These are phyloP conservation scores for Hirudinaria manillensis DNA, from an alignment of 2,888 invertebrate species.

Conservation along the genomic window DNA sequence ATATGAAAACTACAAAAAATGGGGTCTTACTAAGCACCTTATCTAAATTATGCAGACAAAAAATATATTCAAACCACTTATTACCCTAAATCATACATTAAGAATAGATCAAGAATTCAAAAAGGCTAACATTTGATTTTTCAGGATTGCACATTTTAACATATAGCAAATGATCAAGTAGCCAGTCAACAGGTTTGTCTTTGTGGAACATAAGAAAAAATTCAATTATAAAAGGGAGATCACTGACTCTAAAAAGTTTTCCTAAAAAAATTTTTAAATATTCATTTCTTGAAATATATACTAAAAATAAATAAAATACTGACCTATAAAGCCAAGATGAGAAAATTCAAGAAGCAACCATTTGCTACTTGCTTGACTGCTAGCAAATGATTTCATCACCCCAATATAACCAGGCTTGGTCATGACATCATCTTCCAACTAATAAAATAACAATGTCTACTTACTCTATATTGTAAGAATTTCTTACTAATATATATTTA, in stretches of 20 bases:
- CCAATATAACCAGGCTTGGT: constrained; percentile 73
- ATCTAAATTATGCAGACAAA: too few relatives aligned
- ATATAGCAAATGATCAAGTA: constrained; percentile 78
- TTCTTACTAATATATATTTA: too few relatives aligned
- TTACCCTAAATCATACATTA: too few relatives aligned
- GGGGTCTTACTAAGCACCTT: too few relatives aligned
- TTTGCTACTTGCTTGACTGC: constrained; percentile 68
- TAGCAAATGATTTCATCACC: constrained; percentile 76
- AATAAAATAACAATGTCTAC: constrained; percentile 47
- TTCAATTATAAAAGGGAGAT: constrained; percentile 77
- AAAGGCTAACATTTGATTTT: constrained; percentile 49
- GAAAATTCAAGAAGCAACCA: constrained; percentile 93
- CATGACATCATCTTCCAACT: constrained; percentile 88
- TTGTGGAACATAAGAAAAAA: constrained; percentile 91
- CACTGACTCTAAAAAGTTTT: constrained; percentile 77
- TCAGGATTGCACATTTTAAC: constrained; percentile 74
- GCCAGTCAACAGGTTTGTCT: constrained; percentile 94
- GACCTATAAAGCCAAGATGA: constrained; percentile 84
- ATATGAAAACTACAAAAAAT: too few relatives aligned
- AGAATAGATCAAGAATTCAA: neutral
- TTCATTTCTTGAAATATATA: too few relatives aligned
- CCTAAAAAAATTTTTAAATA: constrained; percentile 44
- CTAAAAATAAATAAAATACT: neutral
- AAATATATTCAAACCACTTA: too few relatives aligned
- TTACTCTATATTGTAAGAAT: too few relatives aligned